These are phyloP conservation scores for Hipposideros larvatus DNA, from an alignment of 2,797 vertebrate genomes.

Conservation along the genomic window DNA sequence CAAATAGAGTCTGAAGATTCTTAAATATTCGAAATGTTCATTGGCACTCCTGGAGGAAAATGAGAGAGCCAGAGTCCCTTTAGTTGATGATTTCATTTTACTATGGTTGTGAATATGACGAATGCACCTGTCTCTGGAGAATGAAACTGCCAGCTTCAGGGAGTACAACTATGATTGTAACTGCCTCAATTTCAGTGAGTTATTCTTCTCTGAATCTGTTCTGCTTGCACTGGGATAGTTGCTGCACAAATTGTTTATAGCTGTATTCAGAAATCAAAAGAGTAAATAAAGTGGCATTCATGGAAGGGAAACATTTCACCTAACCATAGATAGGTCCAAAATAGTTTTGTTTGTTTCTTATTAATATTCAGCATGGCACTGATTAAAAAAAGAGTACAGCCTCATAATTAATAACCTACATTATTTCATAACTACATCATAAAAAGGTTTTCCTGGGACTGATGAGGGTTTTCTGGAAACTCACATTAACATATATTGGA, in stretches of 20 bases:
- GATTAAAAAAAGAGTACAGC: not conserved
- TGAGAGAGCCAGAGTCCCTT: constrained; percentile 59
- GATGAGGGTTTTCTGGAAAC: constrained; percentile 18
- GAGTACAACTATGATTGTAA: constrained; percentile 62
- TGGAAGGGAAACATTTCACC: not conserved
- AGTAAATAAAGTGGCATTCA: constrained; percentile 58
- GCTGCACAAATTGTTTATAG: constrained; percentile 46
- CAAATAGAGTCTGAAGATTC: not conserved
- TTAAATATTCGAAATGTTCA: constrained; percentile 34
- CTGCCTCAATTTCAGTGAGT: constrained; percentile 73
- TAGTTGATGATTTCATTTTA: constrained; percentile 76
- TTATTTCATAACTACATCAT: not conserved
- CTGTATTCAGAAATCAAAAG: constrained; percentile 59
- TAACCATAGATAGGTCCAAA: not conserved
- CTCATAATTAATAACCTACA: constrained; percentile 7
- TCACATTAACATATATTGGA: not conserved
- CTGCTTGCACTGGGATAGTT: constrained; percentile 33
- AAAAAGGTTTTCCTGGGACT: not conserved
- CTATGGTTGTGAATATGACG: constrained; percentile 76
- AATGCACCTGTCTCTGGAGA: constrained; percentile 77
- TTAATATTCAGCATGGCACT: not conserved
- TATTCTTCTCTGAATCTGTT: constrained; percentile 73
- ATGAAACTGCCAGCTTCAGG: constrained; percentile 63
- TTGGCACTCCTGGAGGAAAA: constrained; percentile 50
- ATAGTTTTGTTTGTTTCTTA: not conserved